These are phyloP conservation scores for Acrossocheilus fasciatus DNA, from an alignment of 2,797 vertebrate species.

Conservation along the genomic window DNA sequence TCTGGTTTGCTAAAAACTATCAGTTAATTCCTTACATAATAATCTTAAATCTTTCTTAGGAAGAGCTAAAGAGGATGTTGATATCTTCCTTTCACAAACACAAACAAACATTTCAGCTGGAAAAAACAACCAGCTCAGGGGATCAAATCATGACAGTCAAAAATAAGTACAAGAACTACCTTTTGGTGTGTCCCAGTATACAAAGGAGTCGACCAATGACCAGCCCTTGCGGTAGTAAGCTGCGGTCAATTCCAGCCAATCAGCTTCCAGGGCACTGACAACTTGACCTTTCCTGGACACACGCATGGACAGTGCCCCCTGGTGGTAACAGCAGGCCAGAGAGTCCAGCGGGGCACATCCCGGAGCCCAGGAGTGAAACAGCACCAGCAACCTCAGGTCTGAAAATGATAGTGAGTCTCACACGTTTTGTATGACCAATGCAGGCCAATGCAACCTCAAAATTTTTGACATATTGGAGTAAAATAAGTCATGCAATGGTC, in stretches of 20 bases:
- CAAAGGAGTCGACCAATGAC: slow-evolving; percentile 92
- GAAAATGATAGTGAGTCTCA: neutral
- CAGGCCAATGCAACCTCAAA: neutral
- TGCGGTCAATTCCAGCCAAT: slow-evolving; percentile 95
- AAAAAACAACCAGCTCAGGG: neutral
- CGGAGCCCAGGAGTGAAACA: slow-evolving; percentile 82
- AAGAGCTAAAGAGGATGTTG: neutral
- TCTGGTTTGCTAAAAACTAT: neutral
- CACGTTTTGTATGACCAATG: neutral
- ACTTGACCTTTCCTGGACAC: slow-evolving; percentile 90
- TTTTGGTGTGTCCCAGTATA: slow-evolving; percentile 93
- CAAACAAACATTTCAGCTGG: neutral
- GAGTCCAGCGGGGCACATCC: slow-evolving; percentile 81
- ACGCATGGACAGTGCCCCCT: slow-evolving; percentile 90
- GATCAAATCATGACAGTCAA: neutral
- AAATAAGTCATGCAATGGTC: neutral
- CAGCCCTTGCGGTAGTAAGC: slow-evolving; percentile 94
- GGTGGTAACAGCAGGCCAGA: slow-evolving; percentile 89
- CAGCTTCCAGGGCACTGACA: slow-evolving; percentile 91
- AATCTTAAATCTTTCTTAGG: slow-evolving; percentile 3
- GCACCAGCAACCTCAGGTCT: slow-evolving; percentile 81
- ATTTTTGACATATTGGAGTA: neutral
- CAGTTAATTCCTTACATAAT: neutral
- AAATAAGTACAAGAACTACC: slow-evolving; percentile 71
- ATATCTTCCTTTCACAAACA: neutral